These are phyloP conservation scores for Plebejus argus DNA, from an alignment of 2,888 invertebrate genomes.

Conservation along the genomic window DNA sequence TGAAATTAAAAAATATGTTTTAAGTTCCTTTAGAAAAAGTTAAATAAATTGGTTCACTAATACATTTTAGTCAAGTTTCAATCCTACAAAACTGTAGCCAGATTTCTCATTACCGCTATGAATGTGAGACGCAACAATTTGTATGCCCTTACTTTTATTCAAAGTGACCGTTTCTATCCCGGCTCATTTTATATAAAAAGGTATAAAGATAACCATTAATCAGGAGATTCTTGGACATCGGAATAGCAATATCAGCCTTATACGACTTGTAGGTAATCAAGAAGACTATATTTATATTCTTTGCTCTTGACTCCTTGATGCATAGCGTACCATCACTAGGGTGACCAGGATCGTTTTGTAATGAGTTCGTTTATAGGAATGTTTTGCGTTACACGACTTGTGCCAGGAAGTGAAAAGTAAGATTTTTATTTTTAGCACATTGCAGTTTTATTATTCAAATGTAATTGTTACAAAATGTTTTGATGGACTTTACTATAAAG, in stretches of 20 bases:
- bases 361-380: not conserved
- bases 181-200: slow-evolving; percentile 32
- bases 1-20: too few species aligned
- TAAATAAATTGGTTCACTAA: not conserved
- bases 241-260: slow-evolving; percentile 44
- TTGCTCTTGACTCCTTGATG: slow-evolving; percentile 53
- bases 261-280: slow-evolving; percentile 65
- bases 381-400: too few species aligned
- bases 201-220: slow-evolving; percentile 35
- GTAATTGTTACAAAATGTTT: not conserved
- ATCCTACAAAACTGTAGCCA: not conserved
- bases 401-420: too few species aligned
- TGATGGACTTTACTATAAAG: not conserved
- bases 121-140: slow-evolving; percentile 27
- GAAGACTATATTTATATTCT: slow-evolving; percentile 59
- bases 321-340: slow-evolving; percentile 57
- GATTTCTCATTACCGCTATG: slow-evolving; percentile 12
- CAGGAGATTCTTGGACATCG: slow-evolving; percentile 33
- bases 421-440: too few species aligned
- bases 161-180: slow-evolving; percentile 28
- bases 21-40: too few species aligned
- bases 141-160: slow-evolving; percentile 31
- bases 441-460: not conserved
- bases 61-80: not conserved
- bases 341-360: slow-evolving; percentile 43